Base-by-base conservation (phyloP, 2,113 vertebrate species). In the Thamnophis sirtalis region DNA sequence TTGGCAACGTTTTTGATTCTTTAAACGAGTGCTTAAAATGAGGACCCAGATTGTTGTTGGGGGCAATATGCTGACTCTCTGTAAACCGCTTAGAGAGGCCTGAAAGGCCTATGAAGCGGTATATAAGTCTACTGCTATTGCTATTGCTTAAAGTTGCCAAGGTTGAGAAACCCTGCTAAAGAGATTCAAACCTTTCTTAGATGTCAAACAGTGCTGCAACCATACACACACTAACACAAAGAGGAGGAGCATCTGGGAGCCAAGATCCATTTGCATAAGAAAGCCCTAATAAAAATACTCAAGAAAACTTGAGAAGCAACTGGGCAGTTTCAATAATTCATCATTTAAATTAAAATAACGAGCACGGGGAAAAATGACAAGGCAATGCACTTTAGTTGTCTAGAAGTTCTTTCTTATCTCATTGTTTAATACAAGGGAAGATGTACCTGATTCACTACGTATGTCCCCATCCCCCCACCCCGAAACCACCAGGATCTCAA, bases 271-370 rank as follows among this genome's bases (percentile, higher is more conserved):
- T 87, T 58, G 21, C 56, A 9, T 91, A 91, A 86, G 10, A 49
- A 51, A 50, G 28, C 19, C 84, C 11, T 50, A 49, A 49, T 24
- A 24, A 51, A 86, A 86, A 55, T 28, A 86, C 24, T 49, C 55
- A 26, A 11, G 84, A 55, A 60, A 63, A 43, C 17, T 49, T 86
- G 90, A 86, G 90, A 26, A n/a, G 54, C 24, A 84, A 91, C 49
- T 50, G 80, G 26, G 80, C 15, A 4, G 50, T 50, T 91, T 91
- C 90, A 91, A 86, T 86, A 86, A 90, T 60, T 86, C 54, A 91
- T 91, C 54, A n/a, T 28, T 91, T 86, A 50, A 91, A 86, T 86
- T 48, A 85, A 49, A 91, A 91, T 55, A 33, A 9, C 1, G 19
- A 86, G 84, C 48, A 0, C 48, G 1, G 26, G 49, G 56, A 50